Evolutionary conservation across 2,888 invertebrate species (phyloP).

Genomic region (Griposia aprilina): DNA sequence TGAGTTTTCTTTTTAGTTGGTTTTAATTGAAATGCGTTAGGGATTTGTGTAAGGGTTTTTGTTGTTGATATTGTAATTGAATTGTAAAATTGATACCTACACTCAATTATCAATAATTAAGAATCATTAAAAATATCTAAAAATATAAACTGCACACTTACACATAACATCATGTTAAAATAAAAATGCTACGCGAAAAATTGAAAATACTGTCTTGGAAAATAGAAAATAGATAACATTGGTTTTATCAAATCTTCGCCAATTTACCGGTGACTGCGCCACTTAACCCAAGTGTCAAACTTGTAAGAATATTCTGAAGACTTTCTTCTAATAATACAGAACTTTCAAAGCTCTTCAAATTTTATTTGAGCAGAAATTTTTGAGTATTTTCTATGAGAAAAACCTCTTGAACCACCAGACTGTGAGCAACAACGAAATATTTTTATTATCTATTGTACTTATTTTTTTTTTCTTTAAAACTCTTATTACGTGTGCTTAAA

Average conservation of each 20-base stretch:
- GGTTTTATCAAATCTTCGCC: constrained; percentile 57
- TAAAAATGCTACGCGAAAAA: constrained; percentile 2
- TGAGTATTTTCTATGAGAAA: constrained; percentile 66
- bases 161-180: not conserved
- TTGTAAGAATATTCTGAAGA: constrained; percentile 46
- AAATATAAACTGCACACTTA: not conserved
- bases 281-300: constrained; percentile 60
- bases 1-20: constrained; percentile 35
- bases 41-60: not conserved
- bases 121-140: not conserved
- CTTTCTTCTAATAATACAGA: constrained; percentile 57
- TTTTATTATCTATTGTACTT: constrained; percentile 66
- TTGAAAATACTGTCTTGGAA: constrained; percentile 27
- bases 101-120: too few species aligned
- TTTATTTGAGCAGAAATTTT: constrained; percentile 71
- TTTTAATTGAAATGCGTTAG: constrained; percentile 15
- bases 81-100: not conserved
- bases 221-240: constrained; percentile 49
- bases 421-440: constrained; percentile 74
- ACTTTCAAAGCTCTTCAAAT: constrained; percentile 60
- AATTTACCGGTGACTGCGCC: constrained; percentile 66
- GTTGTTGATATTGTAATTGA: not conserved
- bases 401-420: constrained; percentile 72
- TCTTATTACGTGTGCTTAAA: constrained; percentile 15
- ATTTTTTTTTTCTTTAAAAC: constrained; percentile 51